Evolutionary conservation across 2,888 invertebrate species (phyloP), one percentile per base, ranked within the genome.

Genomic region (Lycocerus yunnanus): DNA sequence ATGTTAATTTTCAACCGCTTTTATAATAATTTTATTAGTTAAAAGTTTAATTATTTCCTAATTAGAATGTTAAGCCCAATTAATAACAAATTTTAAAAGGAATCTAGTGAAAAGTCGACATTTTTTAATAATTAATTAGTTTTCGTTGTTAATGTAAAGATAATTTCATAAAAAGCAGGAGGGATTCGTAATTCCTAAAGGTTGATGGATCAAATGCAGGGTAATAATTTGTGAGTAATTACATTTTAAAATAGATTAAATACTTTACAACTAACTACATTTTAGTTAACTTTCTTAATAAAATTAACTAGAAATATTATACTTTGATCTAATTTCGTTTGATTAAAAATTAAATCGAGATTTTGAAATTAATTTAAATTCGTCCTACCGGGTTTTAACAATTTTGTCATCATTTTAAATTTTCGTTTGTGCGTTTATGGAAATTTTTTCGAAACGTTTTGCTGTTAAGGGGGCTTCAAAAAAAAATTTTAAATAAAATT

Each of bases 221-320:
- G 16, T 63, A 18, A 20, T 63, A 63, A 69, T 69, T 69, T 69
- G 20, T 59, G 14, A 60, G 61, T 63, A 69, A 69, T 69, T 69
- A 61, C 60, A 69, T 69, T 14, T 24, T n/a, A 18, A 69, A 69
- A 61, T 61, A 61, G 61, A 69, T 69, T 69, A 69, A 21, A 69
- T 59, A 60, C 61, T 69, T 69, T 61, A 61, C 63, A 63, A 63
- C 27, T 69, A 63, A 27, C 61, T 69, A 27, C 21, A 61, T 21
- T 24, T 68, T 68, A 18, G 68, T 18, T 63, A 18, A 10, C 59
- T 20, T 21, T 69, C 24, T 61, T 69, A 69, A 61, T 69, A 27
- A 69, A 69, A 69, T 69, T 60, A 11, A 14, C 16, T 63, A 63
- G 61, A n/a, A 63, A 63, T 63, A 20, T 63, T 18, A 63, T 63